Evolutionary conservation across 2,888 invertebrate species (phyloP).

Genomic region (Toxonevra muliebris): DNA sequence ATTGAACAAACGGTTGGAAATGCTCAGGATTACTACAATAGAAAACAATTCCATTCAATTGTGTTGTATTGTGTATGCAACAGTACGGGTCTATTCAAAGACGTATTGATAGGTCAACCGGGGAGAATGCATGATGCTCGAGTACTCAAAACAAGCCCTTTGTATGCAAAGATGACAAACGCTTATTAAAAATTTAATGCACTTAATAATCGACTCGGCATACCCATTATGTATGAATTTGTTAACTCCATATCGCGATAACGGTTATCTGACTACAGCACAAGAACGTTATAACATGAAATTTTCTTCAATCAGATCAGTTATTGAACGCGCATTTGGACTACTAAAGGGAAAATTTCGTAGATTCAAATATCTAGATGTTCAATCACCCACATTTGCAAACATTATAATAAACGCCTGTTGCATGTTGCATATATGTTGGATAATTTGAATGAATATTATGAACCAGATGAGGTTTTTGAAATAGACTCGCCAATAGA

Average conservation of each 20-base stretch:
- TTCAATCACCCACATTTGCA: too few relatives aligned
- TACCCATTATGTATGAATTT: conserved; percentile 2
- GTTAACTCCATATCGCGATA: conserved; percentile 3
- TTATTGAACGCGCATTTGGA: conserved; percentile 6
- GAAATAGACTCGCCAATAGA: too few relatives aligned
- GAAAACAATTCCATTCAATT: not conserved
- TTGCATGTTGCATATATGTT: too few relatives aligned
- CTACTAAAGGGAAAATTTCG: too few relatives aligned
- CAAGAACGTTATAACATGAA: conserved; percentile 9
- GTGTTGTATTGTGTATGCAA: not conserved
- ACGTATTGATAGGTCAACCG: not conserved
- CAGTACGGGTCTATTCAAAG: not conserved
- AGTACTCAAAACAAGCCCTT: not conserved
- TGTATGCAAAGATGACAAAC: conserved; percentile 6
- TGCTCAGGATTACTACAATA: not conserved
- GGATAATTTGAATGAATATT: too few relatives aligned
- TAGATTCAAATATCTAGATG: too few relatives aligned
- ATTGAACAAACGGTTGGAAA: not conserved
- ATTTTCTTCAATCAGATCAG: not conserved
- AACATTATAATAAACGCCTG: too few relatives aligned
- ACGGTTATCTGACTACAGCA: conserved; percentile 4
- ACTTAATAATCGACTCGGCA: not conserved
- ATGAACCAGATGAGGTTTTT: too few relatives aligned
- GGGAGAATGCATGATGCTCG: too few relatives aligned
- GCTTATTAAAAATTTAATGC: not conserved